Base-by-base conservation (phyloP, 1,140 invertebrate genomes). In the Dysdera silvatica region DNA sequence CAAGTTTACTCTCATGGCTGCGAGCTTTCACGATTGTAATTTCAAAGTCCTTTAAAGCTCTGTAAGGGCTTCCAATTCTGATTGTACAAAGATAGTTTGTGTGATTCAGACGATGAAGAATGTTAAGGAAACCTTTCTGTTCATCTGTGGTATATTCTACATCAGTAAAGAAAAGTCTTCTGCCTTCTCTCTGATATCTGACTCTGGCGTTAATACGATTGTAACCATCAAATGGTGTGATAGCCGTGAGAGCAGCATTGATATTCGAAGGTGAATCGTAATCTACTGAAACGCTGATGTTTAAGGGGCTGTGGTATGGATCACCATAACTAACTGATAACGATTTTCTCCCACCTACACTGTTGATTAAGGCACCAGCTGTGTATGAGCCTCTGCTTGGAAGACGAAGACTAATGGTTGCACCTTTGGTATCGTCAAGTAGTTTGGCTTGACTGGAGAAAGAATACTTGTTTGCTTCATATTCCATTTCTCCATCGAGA, bases 161-260 rank as follows among this genome's bases (percentile, higher is more conserved):
- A 8, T 32, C 51, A 14, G 45, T 43, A 6, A 23, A 24, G 16
- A 66, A 32, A 16, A 24, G 35, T n/a, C 16, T 26, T n/a, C 58
- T 56, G 1, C 40, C 33, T 14, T 31, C 56, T 4, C 37, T 37
- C 35, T 61, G 52, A 12, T 57, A 59, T 2, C 23, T 31, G 6
- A 66, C 31, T 12, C 12, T 31, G 4, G 33, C 35, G 10, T 65
- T 20, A 12, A 73, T 31, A 5, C 48, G 68, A 49, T 68, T 49
- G 26, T 68, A 67, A 7, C 53, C 57, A 14, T 62, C 40, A 24
- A 64, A 67, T 5, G 69, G 68, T 29, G 63, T 61, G 43, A 47
- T 37, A 12, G 48, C 31, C 32, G 53, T 52, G 29, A 61, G 31
- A 16, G 56, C 58, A 3, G 47, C 14, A 35, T 43, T 35, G 24